Evolutionary conservation across 2,888 invertebrate genomes (phyloP).

Genomic region (Pseudococcus longispinus): DNA sequence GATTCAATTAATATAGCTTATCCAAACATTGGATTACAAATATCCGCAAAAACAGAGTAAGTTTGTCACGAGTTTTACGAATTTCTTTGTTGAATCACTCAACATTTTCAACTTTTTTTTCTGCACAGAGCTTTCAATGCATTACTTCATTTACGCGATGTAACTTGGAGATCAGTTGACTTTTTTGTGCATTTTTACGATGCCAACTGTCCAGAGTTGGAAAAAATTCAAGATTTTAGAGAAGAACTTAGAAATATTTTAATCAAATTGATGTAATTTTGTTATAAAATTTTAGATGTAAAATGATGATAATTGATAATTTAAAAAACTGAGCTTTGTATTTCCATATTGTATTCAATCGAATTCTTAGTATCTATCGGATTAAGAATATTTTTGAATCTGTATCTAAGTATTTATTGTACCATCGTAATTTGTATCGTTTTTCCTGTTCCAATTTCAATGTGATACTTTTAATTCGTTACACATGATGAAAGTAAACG

Average conservation of each 20-base stretch:
- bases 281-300: background rate
- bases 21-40: conserved; percentile 4
- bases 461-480: background rate
- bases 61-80: background rate
- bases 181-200: conserved; percentile 36
- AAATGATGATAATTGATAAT: background rate
- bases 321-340: background rate
- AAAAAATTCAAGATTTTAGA: conserved; percentile 6
- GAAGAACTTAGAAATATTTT: background rate
- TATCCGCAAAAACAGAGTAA: conserved; percentile 42
- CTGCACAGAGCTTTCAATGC: background rate
- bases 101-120: background rate
- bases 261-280: background rate
- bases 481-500: background rate
- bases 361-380: background rate
- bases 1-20: background rate
- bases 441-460: background rate
- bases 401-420: background rate
- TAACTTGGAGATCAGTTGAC: conserved; percentile 23
- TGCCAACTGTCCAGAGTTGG: background rate
- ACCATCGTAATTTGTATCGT: background rate
- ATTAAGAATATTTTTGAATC: background rate
- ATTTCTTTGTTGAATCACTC: background rate
- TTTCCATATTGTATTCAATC: background rate
- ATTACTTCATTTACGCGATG: conserved; percentile 35